Evolutionary conservation across 1,140 invertebrate genomes (phyloP).

Genomic region (Steinernema feltiae): DNA sequence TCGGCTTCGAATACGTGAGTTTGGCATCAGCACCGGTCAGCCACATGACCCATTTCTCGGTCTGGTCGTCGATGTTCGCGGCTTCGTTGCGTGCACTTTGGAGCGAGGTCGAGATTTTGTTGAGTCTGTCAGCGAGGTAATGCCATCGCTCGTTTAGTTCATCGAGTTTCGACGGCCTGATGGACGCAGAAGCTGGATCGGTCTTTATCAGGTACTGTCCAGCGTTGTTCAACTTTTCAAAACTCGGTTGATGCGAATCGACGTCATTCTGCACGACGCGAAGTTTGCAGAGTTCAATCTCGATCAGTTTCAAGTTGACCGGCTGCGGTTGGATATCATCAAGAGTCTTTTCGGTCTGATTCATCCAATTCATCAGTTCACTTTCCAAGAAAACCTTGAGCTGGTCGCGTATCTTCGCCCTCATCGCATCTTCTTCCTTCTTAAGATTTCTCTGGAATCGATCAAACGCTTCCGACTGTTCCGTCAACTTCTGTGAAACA

Average conservation of each 20-base stretch:
- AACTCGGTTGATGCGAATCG: slow-evolving; percentile 87
- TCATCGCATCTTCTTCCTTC: too few relatives aligned
- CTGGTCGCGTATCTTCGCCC: too few relatives aligned
- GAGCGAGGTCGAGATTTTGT: slow-evolving; percentile 75
- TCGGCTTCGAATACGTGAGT: slow-evolving; percentile 76
- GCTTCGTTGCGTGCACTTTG: slow-evolving; percentile 73
- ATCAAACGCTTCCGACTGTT: too few relatives aligned
- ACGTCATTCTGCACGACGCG: slow-evolving; percentile 91
- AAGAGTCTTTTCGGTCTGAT: slow-evolving; percentile 74
- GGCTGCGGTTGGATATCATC: slow-evolving; percentile 78
- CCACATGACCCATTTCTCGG: slow-evolving; percentile 87
- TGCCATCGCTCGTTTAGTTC: slow-evolving; percentile 84
- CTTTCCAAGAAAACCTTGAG: too few relatives aligned
- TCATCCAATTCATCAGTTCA: slow-evolving; percentile 88
- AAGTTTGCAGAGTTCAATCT: slow-evolving; percentile 91
- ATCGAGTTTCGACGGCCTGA: slow-evolving; percentile 78
- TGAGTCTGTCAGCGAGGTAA: slow-evolving; percentile 76
- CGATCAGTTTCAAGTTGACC: slow-evolving; percentile 81
- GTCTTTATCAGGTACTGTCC: slow-evolving; percentile 77
- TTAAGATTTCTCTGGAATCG: too few relatives aligned
- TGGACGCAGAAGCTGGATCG: slow-evolving; percentile 73
- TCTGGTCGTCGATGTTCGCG: slow-evolving; percentile 83
- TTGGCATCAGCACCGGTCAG: slow-evolving; percentile 84
- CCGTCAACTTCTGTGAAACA: too few relatives aligned
- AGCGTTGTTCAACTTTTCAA: slow-evolving; percentile 89